These are phyloP conservation scores for Cyaniris semiargus DNA, from an alignment of 2,888 invertebrate genomes.

Conservation along the genomic window DNA sequence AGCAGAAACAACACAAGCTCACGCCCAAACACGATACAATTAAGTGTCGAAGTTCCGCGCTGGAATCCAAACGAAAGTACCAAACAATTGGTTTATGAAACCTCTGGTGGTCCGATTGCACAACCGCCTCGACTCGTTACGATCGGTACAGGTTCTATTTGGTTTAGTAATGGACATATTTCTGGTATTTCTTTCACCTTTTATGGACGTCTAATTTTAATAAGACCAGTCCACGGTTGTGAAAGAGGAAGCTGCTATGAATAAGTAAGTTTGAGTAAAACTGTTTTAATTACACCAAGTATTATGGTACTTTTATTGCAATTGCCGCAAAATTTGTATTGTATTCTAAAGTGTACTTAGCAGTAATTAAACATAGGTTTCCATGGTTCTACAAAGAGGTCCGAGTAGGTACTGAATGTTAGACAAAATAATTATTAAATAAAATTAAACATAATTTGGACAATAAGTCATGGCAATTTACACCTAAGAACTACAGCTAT, in stretches of 20 bases:
- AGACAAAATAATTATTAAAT: too few relatives aligned
- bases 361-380: too few relatives aligned
- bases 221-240: conserved; percentile 10
- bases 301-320: neutral
- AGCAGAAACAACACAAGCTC: neutral
- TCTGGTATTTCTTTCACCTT: conserved; percentile 24
- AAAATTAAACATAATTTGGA: too few relatives aligned
- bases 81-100: conserved; percentile 74
- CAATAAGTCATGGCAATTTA: too few relatives aligned
- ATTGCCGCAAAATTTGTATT: too few relatives aligned
- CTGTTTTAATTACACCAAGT: neutral
- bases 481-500: too few relatives aligned
- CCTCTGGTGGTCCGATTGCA: conserved; percentile 63
- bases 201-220: conserved; percentile 12
- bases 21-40: conserved; percentile 12
- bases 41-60: conserved; percentile 39
- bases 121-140: conserved; percentile 52
- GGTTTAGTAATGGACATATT: conserved; percentile 47
- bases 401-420: too few relatives aligned
- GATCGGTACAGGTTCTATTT: conserved; percentile 44
- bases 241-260: neutral
- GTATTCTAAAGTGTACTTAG: too few relatives aligned
- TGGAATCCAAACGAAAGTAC: conserved; percentile 64
- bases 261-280: neutral
- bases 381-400: too few relatives aligned